These are phyloP conservation scores for Benitochromis conjunctus DNA, from an alignment of 2,113 vertebrate genomes.

Conservation along the genomic window DNA sequence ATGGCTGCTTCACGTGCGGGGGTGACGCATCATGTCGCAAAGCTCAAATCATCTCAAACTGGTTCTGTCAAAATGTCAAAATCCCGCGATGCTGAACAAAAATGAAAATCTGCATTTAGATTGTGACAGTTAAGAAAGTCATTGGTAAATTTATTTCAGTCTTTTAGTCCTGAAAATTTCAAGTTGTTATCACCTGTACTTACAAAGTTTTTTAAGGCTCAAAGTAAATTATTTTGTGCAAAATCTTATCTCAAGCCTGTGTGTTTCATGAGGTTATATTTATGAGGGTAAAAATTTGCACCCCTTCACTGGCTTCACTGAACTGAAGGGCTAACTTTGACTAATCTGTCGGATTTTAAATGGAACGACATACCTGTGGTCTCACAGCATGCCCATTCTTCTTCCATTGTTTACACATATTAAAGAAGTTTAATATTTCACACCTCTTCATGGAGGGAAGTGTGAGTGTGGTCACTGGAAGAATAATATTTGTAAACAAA, in stretches of 20 bases:
- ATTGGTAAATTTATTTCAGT: neutral
- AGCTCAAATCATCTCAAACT: neutral
- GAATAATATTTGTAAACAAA: constrained; percentile 1
- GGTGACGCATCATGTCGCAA: neutral
- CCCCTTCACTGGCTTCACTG: neutral
- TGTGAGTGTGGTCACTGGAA: neutral
- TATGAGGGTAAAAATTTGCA: neutral
- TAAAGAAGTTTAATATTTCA: neutral
- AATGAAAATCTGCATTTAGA: neutral
- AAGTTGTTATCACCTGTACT: neutral
- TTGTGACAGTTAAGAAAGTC: neutral
- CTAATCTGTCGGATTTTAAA: neutral
- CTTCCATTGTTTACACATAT: neutral
- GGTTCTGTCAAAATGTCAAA: neutral
- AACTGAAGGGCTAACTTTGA: neutral
- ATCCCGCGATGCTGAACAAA: neutral
- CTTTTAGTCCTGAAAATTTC: neutral
- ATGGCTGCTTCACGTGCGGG: neutral
- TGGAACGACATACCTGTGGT: neutral
- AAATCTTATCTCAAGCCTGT: neutral
- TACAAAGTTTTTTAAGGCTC: neutral
- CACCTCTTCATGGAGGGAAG: neutral
- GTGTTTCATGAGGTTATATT: neutral
- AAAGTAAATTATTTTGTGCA: neutral
- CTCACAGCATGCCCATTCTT: neutral